Percentiles rank a stretch among this genome's conserved stretches.
These are phyloP conservation scores for Antennarius striatus DNA, from an alignment of 2,113 vertebrate genomes.

Conservation along the genomic window DNA sequence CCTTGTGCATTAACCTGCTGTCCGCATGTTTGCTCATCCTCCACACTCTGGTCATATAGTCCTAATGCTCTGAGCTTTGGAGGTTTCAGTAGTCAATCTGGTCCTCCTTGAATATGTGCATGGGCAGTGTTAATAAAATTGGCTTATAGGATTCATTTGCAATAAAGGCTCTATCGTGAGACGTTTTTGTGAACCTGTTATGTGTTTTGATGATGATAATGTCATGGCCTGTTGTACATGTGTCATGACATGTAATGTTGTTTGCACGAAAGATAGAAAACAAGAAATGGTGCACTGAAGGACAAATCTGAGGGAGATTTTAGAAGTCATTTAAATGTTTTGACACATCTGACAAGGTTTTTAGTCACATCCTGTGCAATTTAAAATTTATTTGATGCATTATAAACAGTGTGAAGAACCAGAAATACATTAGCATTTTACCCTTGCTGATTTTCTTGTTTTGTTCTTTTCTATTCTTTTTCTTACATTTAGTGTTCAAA, in stretches of 20 bases:
- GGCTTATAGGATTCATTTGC: conserved; percentile 53
- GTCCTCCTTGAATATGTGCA: conserved; percentile 40
- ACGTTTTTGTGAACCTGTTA: conserved; percentile 37
- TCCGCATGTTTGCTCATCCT: conserved; percentile 63
- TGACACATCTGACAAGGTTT: conserved; percentile 41
- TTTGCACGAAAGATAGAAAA: conserved; percentile 31
- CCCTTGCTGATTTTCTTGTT: background rate
- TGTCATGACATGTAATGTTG: background rate
- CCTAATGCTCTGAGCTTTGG: conserved; percentile 61
- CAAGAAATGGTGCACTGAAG: conserved; percentile 25
- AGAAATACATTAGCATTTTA: conserved; percentile 40
- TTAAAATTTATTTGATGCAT: conserved; percentile 50
- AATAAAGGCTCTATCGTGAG: conserved; percentile 45
- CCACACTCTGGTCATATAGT: conserved; percentile 58
- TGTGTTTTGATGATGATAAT: conserved; percentile 12
- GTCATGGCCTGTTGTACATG: too few species aligned
- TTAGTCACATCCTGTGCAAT: conserved; percentile 42
- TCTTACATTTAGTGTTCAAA: conserved; percentile 17
- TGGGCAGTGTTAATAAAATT: conserved; percentile 72
- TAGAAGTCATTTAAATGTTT: conserved; percentile 42
- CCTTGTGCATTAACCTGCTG: conserved; percentile 57
- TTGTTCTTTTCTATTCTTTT: background rate
- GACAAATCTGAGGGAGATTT: conserved; percentile 44
- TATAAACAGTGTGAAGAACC: conserved; percentile 22
- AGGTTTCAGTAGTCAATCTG: conserved; percentile 71